These are phyloP conservation scores for Chloroceryle aenea DNA, from an alignment of 2,113 vertebrate genomes.

Conservation along the genomic window DNA sequence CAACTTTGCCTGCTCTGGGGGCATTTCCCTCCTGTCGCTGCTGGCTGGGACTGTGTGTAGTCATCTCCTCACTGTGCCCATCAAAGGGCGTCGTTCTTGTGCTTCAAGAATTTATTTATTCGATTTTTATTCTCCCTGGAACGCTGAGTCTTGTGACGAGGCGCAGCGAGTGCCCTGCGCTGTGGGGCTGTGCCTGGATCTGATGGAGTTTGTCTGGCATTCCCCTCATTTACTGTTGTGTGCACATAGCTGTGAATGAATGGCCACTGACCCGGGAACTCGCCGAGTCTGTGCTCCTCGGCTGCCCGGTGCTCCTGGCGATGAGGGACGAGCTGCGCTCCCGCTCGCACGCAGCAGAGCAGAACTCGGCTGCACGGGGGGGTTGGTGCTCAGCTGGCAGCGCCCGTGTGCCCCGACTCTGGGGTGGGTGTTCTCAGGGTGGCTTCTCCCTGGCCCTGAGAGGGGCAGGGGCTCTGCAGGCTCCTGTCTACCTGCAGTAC, in stretches of 20 bases:
- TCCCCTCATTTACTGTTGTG: neutral
- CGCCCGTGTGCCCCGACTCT: accelerated
- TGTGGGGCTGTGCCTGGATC: neutral
- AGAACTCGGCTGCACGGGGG: accelerated
- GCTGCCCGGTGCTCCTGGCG: neutral
- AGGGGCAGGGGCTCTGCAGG: neutral
- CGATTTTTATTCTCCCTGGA: neutral
- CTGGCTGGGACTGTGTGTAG: neutral
- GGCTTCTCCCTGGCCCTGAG: neutral
- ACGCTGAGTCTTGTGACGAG: accelerated
- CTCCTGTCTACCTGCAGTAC: accelerated
- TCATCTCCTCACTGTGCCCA: neutral
- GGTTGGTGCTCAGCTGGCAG: neutral
- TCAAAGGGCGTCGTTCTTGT: neutral
- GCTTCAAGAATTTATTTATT: neutral
- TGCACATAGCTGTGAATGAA: neutral
- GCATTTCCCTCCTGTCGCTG: neutral
- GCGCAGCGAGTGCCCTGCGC: neutral
- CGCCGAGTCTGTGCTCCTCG: accelerated
- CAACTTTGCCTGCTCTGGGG: neutral
- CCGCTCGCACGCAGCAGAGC: accelerated
- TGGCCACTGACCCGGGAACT: neutral
- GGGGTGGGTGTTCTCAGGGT: accelerated
- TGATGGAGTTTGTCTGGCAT: neutral
- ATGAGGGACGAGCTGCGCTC: accelerated